Conservation (phyloP, 2,797 vertebrate genomes). For the Phataginus tricuspis region DNA sequence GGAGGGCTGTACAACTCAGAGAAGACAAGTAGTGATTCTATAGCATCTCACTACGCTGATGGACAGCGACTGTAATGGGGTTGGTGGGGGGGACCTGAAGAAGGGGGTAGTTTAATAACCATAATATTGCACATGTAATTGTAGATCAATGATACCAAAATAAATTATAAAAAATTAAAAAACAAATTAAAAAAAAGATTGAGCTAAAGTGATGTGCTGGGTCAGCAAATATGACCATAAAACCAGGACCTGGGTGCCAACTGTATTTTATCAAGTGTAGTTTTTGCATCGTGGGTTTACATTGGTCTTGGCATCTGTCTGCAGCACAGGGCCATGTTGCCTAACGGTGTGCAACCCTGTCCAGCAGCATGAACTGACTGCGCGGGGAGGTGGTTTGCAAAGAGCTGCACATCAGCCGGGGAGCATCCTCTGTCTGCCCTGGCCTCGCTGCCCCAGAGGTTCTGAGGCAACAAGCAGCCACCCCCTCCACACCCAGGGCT, state of each 20-base stretch:
- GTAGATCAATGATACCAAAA: too few relatives aligned
- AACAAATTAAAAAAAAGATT: too few relatives aligned
- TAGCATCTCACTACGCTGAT: too few relatives aligned
- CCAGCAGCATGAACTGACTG: slow-evolving; percentile 60
- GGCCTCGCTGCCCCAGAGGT: neutral
- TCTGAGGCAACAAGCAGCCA: neutral
- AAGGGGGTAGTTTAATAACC: too few relatives aligned
- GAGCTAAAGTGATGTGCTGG: slow-evolving; percentile 62
- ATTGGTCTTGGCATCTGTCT: slow-evolving; percentile 71
- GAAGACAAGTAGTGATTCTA: too few relatives aligned
- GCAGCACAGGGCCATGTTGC: slow-evolving; percentile 64
- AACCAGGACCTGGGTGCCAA: slow-evolving; percentile 68
- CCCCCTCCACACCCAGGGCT: neutral
- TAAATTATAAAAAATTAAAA: too few relatives aligned
- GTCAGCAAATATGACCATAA: slow-evolving; percentile 78
- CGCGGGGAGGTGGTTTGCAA: slow-evolving; percentile 47
- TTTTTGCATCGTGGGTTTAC: slow-evolving; percentile 69
- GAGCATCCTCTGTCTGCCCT: slow-evolving; percentile 49
- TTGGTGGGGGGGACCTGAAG: too few relatives aligned
- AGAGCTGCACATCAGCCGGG: slow-evolving; percentile 77
- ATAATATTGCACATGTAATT: too few relatives aligned
- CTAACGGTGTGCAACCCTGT: slow-evolving; percentile 43
- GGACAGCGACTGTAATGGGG: too few relatives aligned
- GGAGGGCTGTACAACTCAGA: too few relatives aligned
- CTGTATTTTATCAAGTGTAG: slow-evolving; percentile 70